Base-by-base conservation (phyloP, 2,888 invertebrate genomes). In the Drosophila nigritarsus region DNA sequence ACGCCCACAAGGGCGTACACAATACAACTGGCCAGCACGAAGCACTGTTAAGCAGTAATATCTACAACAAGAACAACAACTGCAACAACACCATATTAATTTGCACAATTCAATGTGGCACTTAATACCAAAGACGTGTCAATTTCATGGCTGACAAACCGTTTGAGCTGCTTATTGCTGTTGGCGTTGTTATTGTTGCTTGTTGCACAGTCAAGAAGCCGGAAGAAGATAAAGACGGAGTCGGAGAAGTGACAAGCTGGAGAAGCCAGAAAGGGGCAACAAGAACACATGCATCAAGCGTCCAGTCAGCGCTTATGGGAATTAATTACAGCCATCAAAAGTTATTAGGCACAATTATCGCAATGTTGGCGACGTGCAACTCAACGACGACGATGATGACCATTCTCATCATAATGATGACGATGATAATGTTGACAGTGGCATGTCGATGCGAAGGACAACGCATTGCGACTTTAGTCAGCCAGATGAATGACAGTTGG, bases 341-440 rank as follows among this genome's bases (percentile, higher is more conserved):
- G 90, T 90, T 88, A 88, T 88, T 90, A 88, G 89, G 79, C 82
- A 75, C 87, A 88, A 90, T 88, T 88, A 88, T 88, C 89, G 77
- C 89, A 82, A 78, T 86, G 84, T 65, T 55, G 87, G 78, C 80
- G 80, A 80, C 77, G 82, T 73, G 77, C 71, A 63, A 45, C 54
- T 40, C 59, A 56, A 36, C 49, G 50, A 36, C 49, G 50, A 64
- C 60, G 65, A 58, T 65, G 59, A 69, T 49, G 34, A 30, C 15
- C 38, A 64, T 29, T 45, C 27, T 32, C 34, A 53, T 15, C 49
- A 42, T 36, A 56, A 42, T 36, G 55, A 38, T 30, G 24, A 4
- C 13, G 59, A 27, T 42, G 50, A 32, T 32, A 55, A 50, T 51
- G 24, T 24, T 45, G 63, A 58, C 58, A 54, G 11, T 40, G 20